Percentiles rank a stretch among this genome's conserved stretches.
phyloP scores from a whole-genome alignment of 1,140 invertebrate genomes.

The Pseudachorutes palmiensis region DNA sequence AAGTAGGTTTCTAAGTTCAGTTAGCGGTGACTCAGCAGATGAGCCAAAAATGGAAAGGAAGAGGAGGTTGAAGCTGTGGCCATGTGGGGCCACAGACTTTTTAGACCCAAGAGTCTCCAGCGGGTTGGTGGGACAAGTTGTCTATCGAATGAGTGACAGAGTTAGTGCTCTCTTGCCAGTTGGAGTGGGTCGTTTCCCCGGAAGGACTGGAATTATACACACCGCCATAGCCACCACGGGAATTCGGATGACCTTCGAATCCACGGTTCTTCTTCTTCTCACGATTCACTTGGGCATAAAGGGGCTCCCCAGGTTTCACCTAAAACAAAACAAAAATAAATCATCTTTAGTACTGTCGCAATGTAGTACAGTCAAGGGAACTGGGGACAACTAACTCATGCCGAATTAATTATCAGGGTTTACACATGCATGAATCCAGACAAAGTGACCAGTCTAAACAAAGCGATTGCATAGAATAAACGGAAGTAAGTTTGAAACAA shows the following conservation, averaged over 20 bases:
- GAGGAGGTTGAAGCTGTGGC: neutral
- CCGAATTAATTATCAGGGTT: too few relatives aligned
- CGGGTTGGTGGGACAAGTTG: constrained; percentile 39
- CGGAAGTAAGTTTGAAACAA: too few relatives aligned
- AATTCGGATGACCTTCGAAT: constrained; percentile 41
- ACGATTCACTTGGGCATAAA: constrained; percentile 71
- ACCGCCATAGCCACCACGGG: constrained; percentile 41
- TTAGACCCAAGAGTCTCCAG: constrained; percentile 52
- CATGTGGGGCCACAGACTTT: neutral
- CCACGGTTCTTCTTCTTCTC: constrained; percentile 64
- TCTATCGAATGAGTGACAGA: constrained; percentile 33
- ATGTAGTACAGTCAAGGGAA: neutral
- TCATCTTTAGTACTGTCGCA: neutral
- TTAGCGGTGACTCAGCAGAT: neutral
- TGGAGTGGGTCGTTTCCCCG: constrained; percentile 22
- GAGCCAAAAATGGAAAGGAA: neutral
- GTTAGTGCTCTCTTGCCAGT: constrained; percentile 32
- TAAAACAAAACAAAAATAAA: constrained; percentile 39
- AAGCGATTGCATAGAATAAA: too few relatives aligned
- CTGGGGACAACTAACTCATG: too few relatives aligned
- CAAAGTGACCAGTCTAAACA: too few relatives aligned
- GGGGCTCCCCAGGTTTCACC: constrained; percentile 58
- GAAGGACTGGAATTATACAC: constrained; percentile 43
- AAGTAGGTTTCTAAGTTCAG: neutral
- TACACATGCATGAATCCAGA: too few relatives aligned